phyloP scores from a whole-genome alignment of 2,113 vertebrate genomes.

The Opisthocomus hoazin region DNA sequence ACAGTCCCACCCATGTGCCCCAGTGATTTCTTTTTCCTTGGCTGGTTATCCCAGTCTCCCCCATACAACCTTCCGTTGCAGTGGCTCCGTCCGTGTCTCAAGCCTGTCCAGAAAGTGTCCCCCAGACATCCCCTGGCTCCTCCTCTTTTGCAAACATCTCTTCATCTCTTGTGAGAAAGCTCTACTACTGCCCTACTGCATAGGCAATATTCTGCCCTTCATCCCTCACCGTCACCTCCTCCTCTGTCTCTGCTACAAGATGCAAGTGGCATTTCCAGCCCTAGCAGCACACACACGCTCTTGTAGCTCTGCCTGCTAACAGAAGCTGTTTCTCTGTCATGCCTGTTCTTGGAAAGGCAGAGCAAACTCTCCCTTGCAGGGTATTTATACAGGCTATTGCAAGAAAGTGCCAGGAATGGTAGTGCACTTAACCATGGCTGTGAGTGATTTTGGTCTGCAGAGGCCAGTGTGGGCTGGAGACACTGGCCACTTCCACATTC shows the following conservation, averaged over 20 bases:
- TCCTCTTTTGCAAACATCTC: not conserved
- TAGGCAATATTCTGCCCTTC: not conserved
- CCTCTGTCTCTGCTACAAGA: not conserved
- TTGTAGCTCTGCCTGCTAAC: not conserved
- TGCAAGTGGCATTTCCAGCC: not conserved
- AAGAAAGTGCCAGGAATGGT: not conserved
- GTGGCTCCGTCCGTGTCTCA: not conserved
- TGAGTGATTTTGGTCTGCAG: not conserved
- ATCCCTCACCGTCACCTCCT: not conserved
- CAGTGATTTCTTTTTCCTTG: not conserved
- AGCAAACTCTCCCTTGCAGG: not conserved
- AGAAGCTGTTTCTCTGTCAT: not conserved
- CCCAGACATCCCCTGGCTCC: not conserved
- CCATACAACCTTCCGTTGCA: not conserved
- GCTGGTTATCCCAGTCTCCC: not conserved
- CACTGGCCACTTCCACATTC: not conserved
- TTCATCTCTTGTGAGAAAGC: not conserved
- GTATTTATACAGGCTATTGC: not conserved
- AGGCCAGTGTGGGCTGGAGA: not conserved
- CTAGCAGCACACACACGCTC: not conserved
- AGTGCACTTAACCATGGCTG: not conserved
- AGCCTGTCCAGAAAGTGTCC: not conserved
- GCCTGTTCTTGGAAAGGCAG: not conserved
- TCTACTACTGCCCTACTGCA: not conserved
- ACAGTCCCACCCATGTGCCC: not conserved